Conservation (phyloP, 2,888 invertebrate species). For the Melinopterus prodromus region DNA sequence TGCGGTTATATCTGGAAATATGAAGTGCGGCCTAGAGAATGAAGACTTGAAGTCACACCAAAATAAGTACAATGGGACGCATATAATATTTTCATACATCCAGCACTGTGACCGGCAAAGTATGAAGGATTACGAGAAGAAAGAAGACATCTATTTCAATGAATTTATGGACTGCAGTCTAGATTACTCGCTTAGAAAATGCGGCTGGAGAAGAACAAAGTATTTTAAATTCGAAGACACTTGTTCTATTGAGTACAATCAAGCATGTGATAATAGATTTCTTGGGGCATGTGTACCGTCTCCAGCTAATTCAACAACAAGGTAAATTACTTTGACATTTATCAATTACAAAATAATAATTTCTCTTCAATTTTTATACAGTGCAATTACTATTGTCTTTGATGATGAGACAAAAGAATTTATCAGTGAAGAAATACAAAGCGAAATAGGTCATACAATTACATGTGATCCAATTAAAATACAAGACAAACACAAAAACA, state of each 20-base stretch:
- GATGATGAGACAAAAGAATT: too few relatives aligned
- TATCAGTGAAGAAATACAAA: too few relatives aligned
- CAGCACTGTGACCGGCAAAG: not conserved
- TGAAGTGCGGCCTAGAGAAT: not conserved
- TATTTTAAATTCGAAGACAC: not conserved
- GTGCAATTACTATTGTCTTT: too few relatives aligned
- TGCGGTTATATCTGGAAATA: not conserved
- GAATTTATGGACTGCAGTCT: not conserved
- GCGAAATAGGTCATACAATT: not conserved
- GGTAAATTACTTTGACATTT: not conserved
- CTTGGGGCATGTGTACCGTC: not conserved
- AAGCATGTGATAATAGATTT: not conserved
- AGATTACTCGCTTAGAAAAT: not conserved
- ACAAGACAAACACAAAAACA: not conserved
- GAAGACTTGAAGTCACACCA: not conserved
- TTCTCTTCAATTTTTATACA: too few relatives aligned
- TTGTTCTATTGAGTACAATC: not conserved
- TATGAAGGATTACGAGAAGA: not conserved
- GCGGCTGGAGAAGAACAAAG: not conserved
- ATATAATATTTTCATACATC: not conserved
- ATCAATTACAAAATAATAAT: too few relatives aligned
- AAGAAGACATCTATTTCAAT: not conserved
- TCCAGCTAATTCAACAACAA: too few relatives aligned
- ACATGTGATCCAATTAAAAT: not conserved
- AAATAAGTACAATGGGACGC: not conserved